Evolutionary conservation across 2,888 invertebrate genomes (phyloP), one percentile per base, ranked within the genome.

Genomic region (Macrosiphum euphorbiae): DNA sequence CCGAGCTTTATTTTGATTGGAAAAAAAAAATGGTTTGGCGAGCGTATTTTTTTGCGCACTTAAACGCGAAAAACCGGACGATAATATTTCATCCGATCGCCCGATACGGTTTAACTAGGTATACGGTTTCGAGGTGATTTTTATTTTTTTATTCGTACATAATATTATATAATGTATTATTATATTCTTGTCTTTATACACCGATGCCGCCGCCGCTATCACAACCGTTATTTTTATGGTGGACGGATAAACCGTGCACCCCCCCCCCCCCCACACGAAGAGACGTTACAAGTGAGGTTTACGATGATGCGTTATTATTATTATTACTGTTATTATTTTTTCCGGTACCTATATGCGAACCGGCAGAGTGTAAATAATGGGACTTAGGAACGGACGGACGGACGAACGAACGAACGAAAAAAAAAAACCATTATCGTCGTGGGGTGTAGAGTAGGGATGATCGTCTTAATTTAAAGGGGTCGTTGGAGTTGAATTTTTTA

Each of bases 341-440:
- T n/a, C 52, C 28, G 13, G 20, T 50, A 85, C 58, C 50, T 26
- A 52, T 26, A 50, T 61, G 90, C 58, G 1, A 85, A 61, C 84
- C 90, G 50, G 61, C 24, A 93, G 93, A 93, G 89, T 85, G 93
- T 94, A 89, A 94, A 85, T 94, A 94, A 94, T 50, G 78, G n/a
- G 90, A 50, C 47, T 44, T 35, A 3, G 41, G 47, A 26, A 16
- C 24, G 47, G 86, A 88, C 58, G 13, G 5, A 13, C 35, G 44
- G 28, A 26, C 28, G 11, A 52, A 58, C 41, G 41, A 44, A 44
- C 44, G 44, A 44, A n/a, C n/a, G n/a, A 85, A 85, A 88, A 86
- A 89, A 47, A 47, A 47, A 86, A 58, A 86, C 94, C 50, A 90
- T 94, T 90, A 90, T 85, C 47, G 61, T 90, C 47, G 35, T 24